A percentile compares a stretch with the other conserved stretches of the same genome.
phyloP scores from a whole-genome alignment of 2,113 vertebrate species.

The Cercopithecus mona region DNA sequence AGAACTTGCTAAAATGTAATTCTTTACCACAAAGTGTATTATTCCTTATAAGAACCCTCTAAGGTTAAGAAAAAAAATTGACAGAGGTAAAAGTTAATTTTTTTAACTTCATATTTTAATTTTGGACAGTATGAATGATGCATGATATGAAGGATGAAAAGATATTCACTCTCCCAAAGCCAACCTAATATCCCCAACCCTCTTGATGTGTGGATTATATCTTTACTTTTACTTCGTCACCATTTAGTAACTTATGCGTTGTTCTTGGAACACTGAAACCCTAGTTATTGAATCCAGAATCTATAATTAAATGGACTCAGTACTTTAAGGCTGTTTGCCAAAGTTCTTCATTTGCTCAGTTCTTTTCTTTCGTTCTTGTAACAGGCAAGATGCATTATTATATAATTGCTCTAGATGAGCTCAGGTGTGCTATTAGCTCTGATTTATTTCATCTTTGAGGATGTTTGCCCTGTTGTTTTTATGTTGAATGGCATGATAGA shows the following conservation, averaged over 20 bases:
- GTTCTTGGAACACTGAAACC: background rate
- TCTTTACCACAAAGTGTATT: background rate
- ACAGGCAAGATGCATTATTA: background rate
- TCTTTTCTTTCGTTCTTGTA: background rate
- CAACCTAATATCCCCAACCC: background rate
- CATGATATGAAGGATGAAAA: background rate
- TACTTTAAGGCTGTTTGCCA: background rate
- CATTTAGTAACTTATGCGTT: background rate
- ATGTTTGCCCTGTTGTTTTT: background rate
- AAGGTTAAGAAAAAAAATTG: background rate
- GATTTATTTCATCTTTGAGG: background rate
- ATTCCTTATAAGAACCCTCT: background rate
- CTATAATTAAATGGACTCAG: background rate
- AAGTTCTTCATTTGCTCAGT: background rate
- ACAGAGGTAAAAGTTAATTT: background rate
- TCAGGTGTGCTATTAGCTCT: background rate
- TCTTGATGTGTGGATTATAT: background rate
- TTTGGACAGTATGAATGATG: background rate
- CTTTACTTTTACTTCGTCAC: background rate
- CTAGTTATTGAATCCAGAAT: background rate
- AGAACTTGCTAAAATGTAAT: background rate
- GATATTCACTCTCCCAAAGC: accelerated
- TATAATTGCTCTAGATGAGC: background rate
- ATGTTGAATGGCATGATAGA: background rate
- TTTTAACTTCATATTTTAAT: background rate